phyloP scores from a whole-genome alignment of 2,888 invertebrate genomes.

The Leptothorax acervorum region DNA sequence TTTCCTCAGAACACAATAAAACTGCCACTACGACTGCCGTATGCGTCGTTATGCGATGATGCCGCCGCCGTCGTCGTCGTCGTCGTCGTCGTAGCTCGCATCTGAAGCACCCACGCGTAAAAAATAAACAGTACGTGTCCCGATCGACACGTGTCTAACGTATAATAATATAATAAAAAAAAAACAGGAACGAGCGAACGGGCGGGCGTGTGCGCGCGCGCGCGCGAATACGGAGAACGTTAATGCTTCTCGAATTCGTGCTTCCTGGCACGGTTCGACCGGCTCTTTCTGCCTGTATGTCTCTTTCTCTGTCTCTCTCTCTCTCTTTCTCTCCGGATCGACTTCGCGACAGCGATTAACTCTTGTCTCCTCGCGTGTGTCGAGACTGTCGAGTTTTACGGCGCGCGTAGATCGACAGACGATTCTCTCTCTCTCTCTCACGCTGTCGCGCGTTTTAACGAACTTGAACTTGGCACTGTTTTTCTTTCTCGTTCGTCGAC shows the following conservation, averaged over 20 bases:
- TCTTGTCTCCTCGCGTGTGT: not conserved
- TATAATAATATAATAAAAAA: not conserved
- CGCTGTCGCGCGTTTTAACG: not conserved
- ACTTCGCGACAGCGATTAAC: not conserved
- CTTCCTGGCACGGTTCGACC: conserved; percentile 13
- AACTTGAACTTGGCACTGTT: conserved; percentile 70
- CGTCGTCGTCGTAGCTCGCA: conserved; percentile 29
- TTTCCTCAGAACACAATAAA: conserved; percentile 72
- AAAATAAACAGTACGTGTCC: conserved; percentile 6
- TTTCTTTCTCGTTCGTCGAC: conserved; percentile 55
- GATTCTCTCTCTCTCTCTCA: not conserved
- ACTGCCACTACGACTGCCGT: conserved; percentile 75
- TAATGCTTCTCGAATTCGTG: not conserved
- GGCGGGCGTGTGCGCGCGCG: not conserved
- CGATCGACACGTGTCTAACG: conserved; percentile 29
- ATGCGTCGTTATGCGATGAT: conserved; percentile 12
- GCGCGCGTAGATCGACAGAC: not conserved
- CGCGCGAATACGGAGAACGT: conserved; percentile 4
- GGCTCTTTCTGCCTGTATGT: not conserved
- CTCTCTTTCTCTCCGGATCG: not conserved
- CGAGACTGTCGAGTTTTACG: not conserved
- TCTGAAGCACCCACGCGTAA: conserved; percentile 52
- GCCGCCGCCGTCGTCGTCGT: not conserved
- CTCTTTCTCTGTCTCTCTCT: no score
- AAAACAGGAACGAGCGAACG: not conserved